Percentiles rank a stretch among this genome's conserved stretches.
Evolutionary conservation across 2,888 invertebrate species (phyloP).

Genomic region (Ectemnius continuus): DNA sequence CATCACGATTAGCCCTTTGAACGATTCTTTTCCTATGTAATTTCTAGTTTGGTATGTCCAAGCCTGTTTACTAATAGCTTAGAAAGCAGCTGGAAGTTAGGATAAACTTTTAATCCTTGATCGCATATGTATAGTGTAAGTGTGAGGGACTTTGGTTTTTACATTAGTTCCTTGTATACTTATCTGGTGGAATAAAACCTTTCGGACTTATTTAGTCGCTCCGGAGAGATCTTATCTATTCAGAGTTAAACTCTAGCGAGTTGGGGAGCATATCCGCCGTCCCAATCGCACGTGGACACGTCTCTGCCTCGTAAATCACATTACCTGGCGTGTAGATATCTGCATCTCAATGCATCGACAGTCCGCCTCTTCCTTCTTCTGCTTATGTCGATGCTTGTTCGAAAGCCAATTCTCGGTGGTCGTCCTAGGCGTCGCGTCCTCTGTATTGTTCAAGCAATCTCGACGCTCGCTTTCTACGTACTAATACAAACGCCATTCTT

Average conservation of each 20-base stretch:
- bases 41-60: no score
- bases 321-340: conserved; percentile 52
- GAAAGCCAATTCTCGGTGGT: no score
- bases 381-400: no score
- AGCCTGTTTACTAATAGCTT: no score
- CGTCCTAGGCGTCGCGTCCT: no score
- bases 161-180: conserved; percentile 30
- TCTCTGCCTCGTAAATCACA: conserved; percentile 67
- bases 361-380: conserved; percentile 15
- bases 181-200: conserved; percentile 39
- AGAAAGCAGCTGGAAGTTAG: no score
- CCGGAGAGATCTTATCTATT: conserved; percentile 58
- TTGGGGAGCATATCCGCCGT: conserved; percentile 36
- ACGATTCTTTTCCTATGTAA: background rate
- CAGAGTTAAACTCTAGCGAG: conserved; percentile 44
- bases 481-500: no score
- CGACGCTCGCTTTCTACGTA: no score
- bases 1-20: background rate
- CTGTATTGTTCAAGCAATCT: no score
- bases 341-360: conserved; percentile 65
- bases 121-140: background rate
- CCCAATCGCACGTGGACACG: conserved; percentile 54
- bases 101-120: conserved; percentile 1
- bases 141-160: conserved; percentile 1
- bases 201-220: conserved; percentile 43